Evolutionary conservation across 2,888 invertebrate species (phyloP), one percentile per base, ranked within the genome.

Genomic region (Nasonovia ribisnigri): DNA sequence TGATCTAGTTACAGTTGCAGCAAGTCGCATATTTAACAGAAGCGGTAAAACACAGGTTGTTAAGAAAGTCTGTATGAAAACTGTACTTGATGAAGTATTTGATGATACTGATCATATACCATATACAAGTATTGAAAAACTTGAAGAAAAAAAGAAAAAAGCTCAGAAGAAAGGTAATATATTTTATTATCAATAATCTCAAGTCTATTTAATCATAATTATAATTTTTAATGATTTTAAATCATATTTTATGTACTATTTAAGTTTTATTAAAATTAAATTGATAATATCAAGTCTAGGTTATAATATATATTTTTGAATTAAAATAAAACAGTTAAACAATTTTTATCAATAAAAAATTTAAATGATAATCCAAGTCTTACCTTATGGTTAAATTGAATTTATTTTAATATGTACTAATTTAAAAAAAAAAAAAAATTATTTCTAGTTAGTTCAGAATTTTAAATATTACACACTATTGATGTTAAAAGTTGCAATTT

Each of bases 1-100:
- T 89, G 89, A 93, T 93, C 57, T 93, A 84, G 92, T 93, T 29
- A 93, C 92, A 26, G 88, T 93, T 36, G 92, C 92, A 84, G 89
- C 92, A 0, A 93, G 92, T 89, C 92, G 92, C 6, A 93, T 93
- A 36, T 93, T 93, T 67, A 93, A 93, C 26, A 84, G 92, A 57
- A 93, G 92, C 46, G 92, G 92, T 57, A 93, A 93, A 93, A 93
- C 89, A 4, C 92, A 93, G 26, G n/a, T 89, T 3, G 36, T 93
- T 36, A 93, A 88, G 29, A 93, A 87, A 84, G 57, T 89, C 4
- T 26, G 43, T 84, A 93, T 93, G 57, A 93, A 93, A 93, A 84
- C 89, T 67, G 77, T 93, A 84, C 92, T 89, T 84, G 92, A 93
- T 93, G 89, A 93, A 84, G 88, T 93, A 46, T 89, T 93, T 84